Evolutionary conservation across 1,140 invertebrate genomes (phyloP).

Genomic region (Drosophila bifasciata): DNA sequence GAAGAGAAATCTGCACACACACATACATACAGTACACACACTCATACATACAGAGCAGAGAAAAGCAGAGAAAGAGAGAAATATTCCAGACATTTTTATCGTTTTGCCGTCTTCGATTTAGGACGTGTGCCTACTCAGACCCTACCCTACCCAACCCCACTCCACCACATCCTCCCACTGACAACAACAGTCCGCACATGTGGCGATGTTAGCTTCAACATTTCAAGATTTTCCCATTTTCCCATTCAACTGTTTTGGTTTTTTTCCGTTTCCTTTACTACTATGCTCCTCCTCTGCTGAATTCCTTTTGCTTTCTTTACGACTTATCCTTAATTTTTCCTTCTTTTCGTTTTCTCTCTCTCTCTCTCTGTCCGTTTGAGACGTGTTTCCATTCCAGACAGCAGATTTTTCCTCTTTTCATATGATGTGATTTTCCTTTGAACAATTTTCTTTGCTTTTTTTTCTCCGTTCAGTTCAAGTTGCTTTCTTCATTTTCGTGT

Average conservation of each 20-base stretch:
- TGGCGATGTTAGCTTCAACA: constrained; percentile 39
- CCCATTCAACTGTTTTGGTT: constrained; percentile 50
- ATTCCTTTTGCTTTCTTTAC: constrained; percentile 52
- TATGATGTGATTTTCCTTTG: constrained; percentile 71
- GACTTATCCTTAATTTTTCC: constrained; percentile 73
- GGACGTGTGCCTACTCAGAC: constrained; percentile 44
- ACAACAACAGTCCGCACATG: constrained; percentile 34
- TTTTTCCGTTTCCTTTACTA: constrained; percentile 11
- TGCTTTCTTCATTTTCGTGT: constrained; percentile 32
- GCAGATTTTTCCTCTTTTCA: constrained; percentile 73
- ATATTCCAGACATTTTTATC: constrained; percentile 84
- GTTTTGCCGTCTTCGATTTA: constrained; percentile 81
- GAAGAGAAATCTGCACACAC: constrained; percentile 53
- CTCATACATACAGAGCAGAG: constrained; percentile 12
- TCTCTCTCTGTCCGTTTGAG: constrained; percentile 15
- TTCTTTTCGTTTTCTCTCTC: constrained; percentile 21
- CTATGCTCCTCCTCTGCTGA: constrained; percentile 11
- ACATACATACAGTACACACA: constrained; percentile 14
- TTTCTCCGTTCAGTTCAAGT: constrained; percentile 10
- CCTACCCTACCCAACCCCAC: not conserved
- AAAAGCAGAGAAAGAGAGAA: constrained; percentile 39
- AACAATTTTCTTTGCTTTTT: constrained; percentile 48
- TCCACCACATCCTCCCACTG: not conserved
- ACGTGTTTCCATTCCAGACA: constrained; percentile 70
- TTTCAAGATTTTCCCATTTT: constrained; percentile 34